Evolutionary conservation across 1,140 invertebrate genomes (phyloP), one percentile per base, ranked within the genome.

Genomic region (Conus ventricosus): DNA sequence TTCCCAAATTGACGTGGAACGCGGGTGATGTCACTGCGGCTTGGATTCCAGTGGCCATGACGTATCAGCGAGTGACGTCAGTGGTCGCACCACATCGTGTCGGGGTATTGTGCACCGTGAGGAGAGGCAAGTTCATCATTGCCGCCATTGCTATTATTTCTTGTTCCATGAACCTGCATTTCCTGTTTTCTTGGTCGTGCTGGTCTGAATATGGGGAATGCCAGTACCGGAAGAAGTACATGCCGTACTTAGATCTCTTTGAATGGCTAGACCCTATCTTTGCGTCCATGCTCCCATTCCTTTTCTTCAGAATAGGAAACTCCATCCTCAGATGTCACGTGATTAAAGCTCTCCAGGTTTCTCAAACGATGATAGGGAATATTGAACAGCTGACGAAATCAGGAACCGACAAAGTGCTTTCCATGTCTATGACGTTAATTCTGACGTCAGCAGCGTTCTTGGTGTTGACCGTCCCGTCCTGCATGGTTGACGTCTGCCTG

Each of bases 31-130:
- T 83, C 15, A 55, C 81, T 8, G 54, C 81, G 5, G 51, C 81
- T 51, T 83, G 81, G 81, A 55, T 83, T 83, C 53, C 55, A 15
- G 23, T 83, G 6, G 20, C 81, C 15, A 83, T 83, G 81, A 83
- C 81, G 81, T 83, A 57, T 54, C 81, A 83, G 53, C 51, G 81
- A n/a, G 81, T 83, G 53, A 83, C 20, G 51, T 83, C 81, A 55
- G 81, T 83, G 51, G 10, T 83, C 15, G 23, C 25, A 5, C 81
- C 81, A 13, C 81, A 83, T n/a, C 81, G 81, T 15, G 81, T 57
- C 7, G 23, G 15, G 20, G 17, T 83, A 5, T 10, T 83, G 51
- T 83, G 81, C 53, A 83, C 81, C 4, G 23, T 51, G 20, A 84
- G 25, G 23, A 84, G 55, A 67, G 55, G n/a, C 20, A 57, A 67